Percentiles rank a stretch among this genome's conserved stretches.
These are phyloP conservation scores for Peucedramus taeniatus DNA, from an alignment of 2,113 vertebrate species.

Conservation along the genomic window DNA sequence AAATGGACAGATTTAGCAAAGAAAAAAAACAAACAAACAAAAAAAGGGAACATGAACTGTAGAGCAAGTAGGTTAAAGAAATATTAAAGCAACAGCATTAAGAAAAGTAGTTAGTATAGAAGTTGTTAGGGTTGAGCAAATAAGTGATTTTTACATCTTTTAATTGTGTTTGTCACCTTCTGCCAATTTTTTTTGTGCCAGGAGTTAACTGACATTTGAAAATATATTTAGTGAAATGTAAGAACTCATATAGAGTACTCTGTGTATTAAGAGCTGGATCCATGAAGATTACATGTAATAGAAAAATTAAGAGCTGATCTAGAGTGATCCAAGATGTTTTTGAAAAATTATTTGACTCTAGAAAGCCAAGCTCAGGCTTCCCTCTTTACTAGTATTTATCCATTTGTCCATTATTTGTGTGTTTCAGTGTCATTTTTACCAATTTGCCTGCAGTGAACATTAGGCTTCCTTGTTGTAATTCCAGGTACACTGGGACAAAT, in stretches of 20 bases:
- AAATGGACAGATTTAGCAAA: background rate
- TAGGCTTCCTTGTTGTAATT: background rate
- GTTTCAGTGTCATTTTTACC: background rate
- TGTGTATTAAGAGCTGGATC: background rate
- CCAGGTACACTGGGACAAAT: background rate
- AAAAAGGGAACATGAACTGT: background rate
- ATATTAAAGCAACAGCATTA: background rate
- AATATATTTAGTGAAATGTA: background rate
- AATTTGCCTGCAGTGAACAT: background rate
- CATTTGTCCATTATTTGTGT: background rate
- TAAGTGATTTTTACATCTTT: background rate
- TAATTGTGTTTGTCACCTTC: background rate
- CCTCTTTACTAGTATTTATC: background rate
- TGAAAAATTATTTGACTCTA: background rate
- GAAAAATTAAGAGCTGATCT: background rate
- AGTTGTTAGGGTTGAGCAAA: background rate
- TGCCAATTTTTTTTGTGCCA: background rate
- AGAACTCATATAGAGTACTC: background rate
- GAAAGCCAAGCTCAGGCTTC: background rate
- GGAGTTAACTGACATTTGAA: background rate
- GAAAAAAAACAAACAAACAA: background rate
- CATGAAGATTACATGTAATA: background rate
- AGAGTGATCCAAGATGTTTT: background rate
- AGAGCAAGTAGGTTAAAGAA: background rate
- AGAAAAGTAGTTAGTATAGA: background rate